Evolutionary conservation across 1,140 invertebrate species (phyloP), one percentile per base, ranked within the genome.

Genomic region (Neodiprion fabricii): DNA sequence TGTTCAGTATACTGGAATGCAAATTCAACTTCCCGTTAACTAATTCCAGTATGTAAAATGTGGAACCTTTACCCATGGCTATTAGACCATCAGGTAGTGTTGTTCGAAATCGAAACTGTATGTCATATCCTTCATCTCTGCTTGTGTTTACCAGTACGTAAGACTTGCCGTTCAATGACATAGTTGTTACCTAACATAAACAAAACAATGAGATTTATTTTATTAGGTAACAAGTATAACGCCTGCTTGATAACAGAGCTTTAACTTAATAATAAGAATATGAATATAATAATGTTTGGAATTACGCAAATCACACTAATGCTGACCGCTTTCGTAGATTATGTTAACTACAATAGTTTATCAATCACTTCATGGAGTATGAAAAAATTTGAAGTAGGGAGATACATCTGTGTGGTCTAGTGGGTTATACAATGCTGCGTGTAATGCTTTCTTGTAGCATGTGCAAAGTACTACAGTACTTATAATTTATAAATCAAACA

Each of bases 101-200:
- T 0, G 97, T 98, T 81, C 96, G 94, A 85, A 99, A 98, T 40
- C 95, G 89, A 81, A 98, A 94, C 76, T 95, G 93, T 61, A 98
- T 94, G 82, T 96, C 95, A 85, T 97, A 97, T 67, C 95, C 95
- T 84, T 96, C 95, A 76, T 95, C 94, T 47, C 94, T 91, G 10
- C 91, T 91, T 1, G 95, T 96, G 78, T 95, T 94, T 10, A 96
- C 92, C 61, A 92, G 90, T 47, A 95, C 92, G 83, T 94, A 92
- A 48, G 95, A 96, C 75, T 89, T 91, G 65, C 93, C 94, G 76
- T 92, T 93, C 78, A 98, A 90, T 1, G 96, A 97, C 90, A 97
- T 93, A 0, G 96, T 97, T 1, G 97, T 98, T 28, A 92, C 88
- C 90, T 93, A 80, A 21, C 84, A 75, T 78, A 80, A 79, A 48